Conservation (phyloP, 2,888 invertebrate genomes). For the Orthonychiurus folsomi region DNA sequence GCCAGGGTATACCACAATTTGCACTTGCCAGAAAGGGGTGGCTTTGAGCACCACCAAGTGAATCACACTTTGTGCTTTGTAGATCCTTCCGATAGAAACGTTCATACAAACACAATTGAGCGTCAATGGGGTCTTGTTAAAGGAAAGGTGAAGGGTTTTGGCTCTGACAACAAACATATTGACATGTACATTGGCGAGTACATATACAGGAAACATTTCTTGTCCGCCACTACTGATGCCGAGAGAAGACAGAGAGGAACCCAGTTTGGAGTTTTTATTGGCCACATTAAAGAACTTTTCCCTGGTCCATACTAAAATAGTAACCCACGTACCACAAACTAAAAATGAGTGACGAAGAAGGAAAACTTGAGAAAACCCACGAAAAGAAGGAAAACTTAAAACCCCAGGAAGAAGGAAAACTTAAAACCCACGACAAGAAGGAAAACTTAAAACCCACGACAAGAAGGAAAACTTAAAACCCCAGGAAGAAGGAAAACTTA, state of each 20-base stretch:
- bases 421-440: no score
- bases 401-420: no score
- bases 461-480: no score
- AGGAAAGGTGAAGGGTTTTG: slow-evolving; percentile 10
- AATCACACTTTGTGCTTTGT: slow-evolving; percentile 18
- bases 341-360: no score
- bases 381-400: no score
- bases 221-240: neutral
- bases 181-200: neutral
- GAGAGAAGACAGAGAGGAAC: neutral
- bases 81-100: slow-evolving; percentile 15
- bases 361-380: no score
- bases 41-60: slow-evolving; percentile 7
- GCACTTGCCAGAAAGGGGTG: slow-evolving; percentile 9
- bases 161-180: slow-evolving; percentile 1
- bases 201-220: neutral
- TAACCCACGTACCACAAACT: no score
- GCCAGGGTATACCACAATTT: slow-evolving; percentile 18
- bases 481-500: no score
- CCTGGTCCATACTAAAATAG: neutral
- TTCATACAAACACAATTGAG: slow-evolving; percentile 24
- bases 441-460: no score
- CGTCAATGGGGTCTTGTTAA: slow-evolving; percentile 19
- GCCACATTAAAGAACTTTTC: neutral
- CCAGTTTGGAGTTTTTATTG: neutral